Evolutionary conservation across 2,113 vertebrate genomes (phyloP).

Genomic region (Telmatochromis sp.): DNA sequence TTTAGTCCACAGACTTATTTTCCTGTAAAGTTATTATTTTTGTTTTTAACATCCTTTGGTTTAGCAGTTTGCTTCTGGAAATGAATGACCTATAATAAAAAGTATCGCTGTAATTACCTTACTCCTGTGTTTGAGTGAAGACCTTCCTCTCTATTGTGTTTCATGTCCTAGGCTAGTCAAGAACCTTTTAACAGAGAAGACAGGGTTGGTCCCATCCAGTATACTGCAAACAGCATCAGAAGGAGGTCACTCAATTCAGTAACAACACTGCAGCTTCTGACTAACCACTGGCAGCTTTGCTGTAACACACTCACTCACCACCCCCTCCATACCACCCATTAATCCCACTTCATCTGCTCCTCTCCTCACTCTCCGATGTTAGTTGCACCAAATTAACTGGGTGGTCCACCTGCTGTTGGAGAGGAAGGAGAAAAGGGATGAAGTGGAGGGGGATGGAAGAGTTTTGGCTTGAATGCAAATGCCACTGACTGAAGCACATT

Average conservation of each 20-base stretch:
- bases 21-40: not conserved
- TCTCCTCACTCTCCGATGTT: not conserved
- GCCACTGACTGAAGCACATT: not conserved
- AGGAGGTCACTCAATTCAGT: constrained; percentile 69
- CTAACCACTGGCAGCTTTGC: constrained; percentile 38
- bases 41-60: not conserved
- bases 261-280: constrained; percentile 67
- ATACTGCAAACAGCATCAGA: constrained; percentile 75
- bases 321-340: not conserved
- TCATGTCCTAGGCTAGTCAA: constrained; percentile 80
- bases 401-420: not conserved
- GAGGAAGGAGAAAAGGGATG: not conserved
- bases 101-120: not conserved
- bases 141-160: not conserved
- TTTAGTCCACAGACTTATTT: not conserved
- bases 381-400: not conserved
- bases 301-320: not conserved
- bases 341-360: not conserved
- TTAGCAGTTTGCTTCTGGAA: not conserved
- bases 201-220: constrained; percentile 75
- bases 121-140: not conserved
- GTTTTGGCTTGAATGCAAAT: not conserved
- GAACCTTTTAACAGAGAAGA: constrained; percentile 79
- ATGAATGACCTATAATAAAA: not conserved
- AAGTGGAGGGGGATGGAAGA: not conserved